Evolutionary conservation across 35 echinoderm and acorn worm species (phyloP).

Genomic region (Acanthaster planci): DNA sequence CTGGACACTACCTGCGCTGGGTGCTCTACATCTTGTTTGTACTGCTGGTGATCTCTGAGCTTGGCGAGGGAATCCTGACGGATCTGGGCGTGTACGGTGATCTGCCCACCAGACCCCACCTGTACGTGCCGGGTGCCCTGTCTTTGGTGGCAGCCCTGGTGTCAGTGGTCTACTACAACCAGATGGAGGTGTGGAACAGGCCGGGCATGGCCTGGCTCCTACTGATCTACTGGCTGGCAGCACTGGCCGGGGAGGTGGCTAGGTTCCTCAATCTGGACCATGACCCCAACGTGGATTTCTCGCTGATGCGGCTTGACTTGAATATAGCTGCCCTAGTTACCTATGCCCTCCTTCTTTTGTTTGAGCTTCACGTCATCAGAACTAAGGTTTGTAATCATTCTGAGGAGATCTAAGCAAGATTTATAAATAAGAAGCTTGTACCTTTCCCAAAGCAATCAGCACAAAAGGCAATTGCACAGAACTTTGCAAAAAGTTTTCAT

Average conservation of each 20-base stretch:
- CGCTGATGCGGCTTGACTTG: constrained; percentile 55
- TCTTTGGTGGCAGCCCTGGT: constrained; percentile 46
- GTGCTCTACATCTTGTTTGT: constrained; percentile 54
- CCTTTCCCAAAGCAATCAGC: not conserved
- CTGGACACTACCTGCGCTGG: constrained; percentile 82
- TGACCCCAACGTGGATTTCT: constrained; percentile 8
- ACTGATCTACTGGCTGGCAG: constrained; percentile 67
- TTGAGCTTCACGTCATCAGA: constrained; percentile 63
- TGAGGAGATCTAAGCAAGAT: not conserved
- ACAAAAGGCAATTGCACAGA: not conserved
- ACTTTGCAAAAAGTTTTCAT: not conserved
- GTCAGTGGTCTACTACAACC: constrained; percentile 76
- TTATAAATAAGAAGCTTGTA: not conserved
- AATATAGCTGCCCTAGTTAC: constrained; percentile 52
- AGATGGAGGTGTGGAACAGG: constrained; percentile 80
- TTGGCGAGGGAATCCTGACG: constrained; percentile 83
- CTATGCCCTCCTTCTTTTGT: constrained; percentile 50
- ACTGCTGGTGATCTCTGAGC: constrained; percentile 1
- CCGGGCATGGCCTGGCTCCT: constrained; percentile 55
- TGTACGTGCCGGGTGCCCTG: constrained; percentile 58
- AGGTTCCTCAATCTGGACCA: constrained; percentile 59
- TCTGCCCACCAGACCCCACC: constrained; percentile 46
- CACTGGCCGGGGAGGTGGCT: constrained; percentile 52
- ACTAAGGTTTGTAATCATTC: constrained; percentile 58
- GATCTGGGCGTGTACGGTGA: constrained; percentile 56